These are phyloP conservation scores for Troglohyphantes excavatus DNA, from an alignment of 2,888 invertebrate species.

Conservation along the genomic window DNA sequence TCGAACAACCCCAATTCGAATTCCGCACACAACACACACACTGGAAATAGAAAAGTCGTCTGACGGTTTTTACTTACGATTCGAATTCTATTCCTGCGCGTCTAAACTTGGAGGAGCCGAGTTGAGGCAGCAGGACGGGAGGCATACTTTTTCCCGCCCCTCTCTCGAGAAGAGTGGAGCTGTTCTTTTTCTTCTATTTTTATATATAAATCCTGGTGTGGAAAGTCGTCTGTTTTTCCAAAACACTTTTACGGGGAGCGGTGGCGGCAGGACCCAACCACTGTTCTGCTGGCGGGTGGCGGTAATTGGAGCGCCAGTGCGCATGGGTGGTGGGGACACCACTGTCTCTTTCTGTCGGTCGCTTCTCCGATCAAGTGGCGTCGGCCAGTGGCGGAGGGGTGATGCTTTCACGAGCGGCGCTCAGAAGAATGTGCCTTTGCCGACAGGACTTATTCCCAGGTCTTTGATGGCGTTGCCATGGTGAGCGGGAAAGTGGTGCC, in stretches of 20 bases:
- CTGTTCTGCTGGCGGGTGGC: not conserved
- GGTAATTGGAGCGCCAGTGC: not conserved
- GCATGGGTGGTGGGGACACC: conserved; percentile 9
- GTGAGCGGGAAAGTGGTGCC: not conserved
- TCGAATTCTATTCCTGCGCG: not conserved
- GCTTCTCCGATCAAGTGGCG: not conserved
- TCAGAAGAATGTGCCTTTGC: conserved; percentile 6
- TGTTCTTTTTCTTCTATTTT: conserved; percentile 9
- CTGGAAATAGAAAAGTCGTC: not conserved
- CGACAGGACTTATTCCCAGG: not conserved
- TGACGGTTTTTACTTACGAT: conserved; percentile 3
- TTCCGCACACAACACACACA: not conserved
- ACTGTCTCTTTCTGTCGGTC: conserved; percentile 1
- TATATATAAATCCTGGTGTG: not conserved
- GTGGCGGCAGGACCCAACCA: not conserved
- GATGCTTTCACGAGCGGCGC: not conserved
- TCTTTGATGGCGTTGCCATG: conserved; percentile 29
- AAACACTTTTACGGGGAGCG: not conserved
- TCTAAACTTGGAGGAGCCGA: conserved; percentile 19
- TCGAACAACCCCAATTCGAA: too few relatives aligned
- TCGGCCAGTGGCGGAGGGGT: not conserved
- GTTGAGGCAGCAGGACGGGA: not conserved
- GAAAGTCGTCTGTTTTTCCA: not conserved
- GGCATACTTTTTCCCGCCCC: not conserved
- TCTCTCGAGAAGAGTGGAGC: not conserved